Evolutionary conservation across 2,797 vertebrate species (phyloP).

Genomic region (Coccyzus lansbergi): DNA sequence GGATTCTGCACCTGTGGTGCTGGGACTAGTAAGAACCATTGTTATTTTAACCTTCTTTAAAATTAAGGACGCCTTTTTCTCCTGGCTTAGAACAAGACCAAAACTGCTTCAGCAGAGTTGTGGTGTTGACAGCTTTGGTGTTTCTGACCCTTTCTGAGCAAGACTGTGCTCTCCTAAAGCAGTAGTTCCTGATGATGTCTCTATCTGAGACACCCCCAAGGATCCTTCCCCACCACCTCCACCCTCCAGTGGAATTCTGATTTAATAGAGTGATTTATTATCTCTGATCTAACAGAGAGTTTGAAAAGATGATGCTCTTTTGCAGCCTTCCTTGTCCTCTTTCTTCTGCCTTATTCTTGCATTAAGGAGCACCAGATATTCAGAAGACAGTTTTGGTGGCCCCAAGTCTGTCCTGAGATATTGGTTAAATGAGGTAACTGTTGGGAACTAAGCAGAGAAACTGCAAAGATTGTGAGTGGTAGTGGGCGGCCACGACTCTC

Average conservation of each 20-base stretch:
- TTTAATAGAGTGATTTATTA: neutral
- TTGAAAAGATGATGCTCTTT: neutral
- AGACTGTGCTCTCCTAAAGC: neutral
- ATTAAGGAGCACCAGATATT: neutral
- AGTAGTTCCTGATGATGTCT: neutral
- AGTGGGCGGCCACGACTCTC: accelerated
- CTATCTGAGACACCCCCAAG: neutral
- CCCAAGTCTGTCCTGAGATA: neutral
- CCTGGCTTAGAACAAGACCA: neutral
- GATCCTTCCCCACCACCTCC: too few species aligned
- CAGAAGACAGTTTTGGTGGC: neutral
- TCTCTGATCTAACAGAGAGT: neutral
- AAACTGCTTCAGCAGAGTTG: neutral
- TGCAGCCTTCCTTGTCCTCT: neutral
- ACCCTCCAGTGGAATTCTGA: neutral
- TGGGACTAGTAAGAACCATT: neutral
- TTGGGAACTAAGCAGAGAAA: neutral
- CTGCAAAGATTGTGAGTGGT: neutral
- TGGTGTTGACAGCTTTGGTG: neutral
- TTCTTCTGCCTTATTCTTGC: neutral
- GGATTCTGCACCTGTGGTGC: neutral
- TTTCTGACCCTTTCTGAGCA: neutral
- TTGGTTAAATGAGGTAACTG: neutral
- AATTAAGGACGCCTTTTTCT: neutral
- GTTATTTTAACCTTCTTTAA: neutral